Base-by-base conservation (phyloP, 1,140 invertebrate species). In the Bombus polaris region DNA sequence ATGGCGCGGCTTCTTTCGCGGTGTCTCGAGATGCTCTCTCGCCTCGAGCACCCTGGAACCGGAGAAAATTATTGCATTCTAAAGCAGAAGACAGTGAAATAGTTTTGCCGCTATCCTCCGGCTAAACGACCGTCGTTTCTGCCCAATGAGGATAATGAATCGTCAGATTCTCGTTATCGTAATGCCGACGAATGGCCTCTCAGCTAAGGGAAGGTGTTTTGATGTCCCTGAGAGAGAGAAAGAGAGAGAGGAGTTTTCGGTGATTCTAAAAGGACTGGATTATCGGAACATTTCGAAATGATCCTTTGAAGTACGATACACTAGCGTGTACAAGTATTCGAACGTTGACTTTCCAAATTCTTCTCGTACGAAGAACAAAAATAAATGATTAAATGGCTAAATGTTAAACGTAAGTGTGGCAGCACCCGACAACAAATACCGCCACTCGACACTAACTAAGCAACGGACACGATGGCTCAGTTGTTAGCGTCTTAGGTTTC, bases 21-120 rank as follows among this genome's bases (percentile, higher is more conserved):
- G 80, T 57, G 80, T 53, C 71, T 22, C 80, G 71, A 75, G 73
- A 35, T 44, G 57, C 59, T 22, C 53, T 39, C 77, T 39, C 57
- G 74, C 74, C 75, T 70, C 57, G 37, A 53, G 39, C 66, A 68
- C 15, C n/a, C 59, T 79, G 42, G 8, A 57, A 32, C 68, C 44
- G 13, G 47, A 74, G 84, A 73, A 74, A 85, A 85, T 85, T 85
- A 85, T 85, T 85, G 84, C 84, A 85, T 85, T 85, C 79, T 85
- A 85, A 74, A 68, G 32, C 78, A 79, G 28, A 68, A 65, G 71
- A 85, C 84, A 85, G 81, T 85, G 79, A 85, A 85, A 85, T 85
- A 85, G 83, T 80, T 80, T 80, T 4, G 53, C n/a, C 22, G 39
- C 3, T 53, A 37, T 25, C 78, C 65, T 42, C 37, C 32, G 75